A percentile compares a stretch with the other conserved stretches of the same genome.
phyloP scores from a whole-genome alignment of 2,113 vertebrate species.

The Dipodomys stephensi region DNA sequence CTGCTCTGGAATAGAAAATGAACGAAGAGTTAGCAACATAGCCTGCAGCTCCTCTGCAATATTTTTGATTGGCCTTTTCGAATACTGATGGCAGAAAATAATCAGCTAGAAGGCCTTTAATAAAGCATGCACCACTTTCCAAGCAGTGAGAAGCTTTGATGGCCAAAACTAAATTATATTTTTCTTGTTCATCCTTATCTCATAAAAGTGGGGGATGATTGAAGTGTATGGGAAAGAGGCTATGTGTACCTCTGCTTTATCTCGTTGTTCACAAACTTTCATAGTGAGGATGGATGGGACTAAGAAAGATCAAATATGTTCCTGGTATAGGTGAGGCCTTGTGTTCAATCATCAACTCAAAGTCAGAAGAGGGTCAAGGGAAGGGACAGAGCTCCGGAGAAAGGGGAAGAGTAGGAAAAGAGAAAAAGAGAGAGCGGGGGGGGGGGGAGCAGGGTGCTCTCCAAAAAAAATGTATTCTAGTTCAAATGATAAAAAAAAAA shows the following conservation, averaged over 20 bases:
- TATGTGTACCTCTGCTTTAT: not conserved
- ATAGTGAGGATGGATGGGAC: not conserved
- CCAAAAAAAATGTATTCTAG: not conserved
- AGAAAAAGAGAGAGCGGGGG: not conserved
- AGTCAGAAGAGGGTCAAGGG: not conserved
- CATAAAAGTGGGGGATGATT: not conserved
- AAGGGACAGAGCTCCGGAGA: not conserved
- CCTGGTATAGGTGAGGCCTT: not conserved
- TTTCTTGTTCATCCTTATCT: conserved; percentile 7
- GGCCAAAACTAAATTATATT: not conserved
- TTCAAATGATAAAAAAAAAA: not conserved
- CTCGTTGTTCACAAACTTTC: not conserved
- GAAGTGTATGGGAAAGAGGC: not conserved
- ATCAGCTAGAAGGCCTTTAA: conserved; percentile 2
- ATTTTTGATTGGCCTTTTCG: conserved; percentile 34
- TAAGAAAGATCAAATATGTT: not conserved
- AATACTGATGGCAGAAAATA: conserved; percentile 24
- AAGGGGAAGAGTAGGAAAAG: not conserved
- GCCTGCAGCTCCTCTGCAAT: conserved; percentile 24
- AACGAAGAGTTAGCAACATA: not conserved
- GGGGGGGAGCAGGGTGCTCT: not conserved
- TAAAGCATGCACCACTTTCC: not conserved
- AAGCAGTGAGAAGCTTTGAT: not conserved
- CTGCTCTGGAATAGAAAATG: conserved; percentile 8
- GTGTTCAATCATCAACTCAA: not conserved